Conservation (phyloP, 2,888 invertebrate genomes). For the Drosophila peninsularis region DNA sequence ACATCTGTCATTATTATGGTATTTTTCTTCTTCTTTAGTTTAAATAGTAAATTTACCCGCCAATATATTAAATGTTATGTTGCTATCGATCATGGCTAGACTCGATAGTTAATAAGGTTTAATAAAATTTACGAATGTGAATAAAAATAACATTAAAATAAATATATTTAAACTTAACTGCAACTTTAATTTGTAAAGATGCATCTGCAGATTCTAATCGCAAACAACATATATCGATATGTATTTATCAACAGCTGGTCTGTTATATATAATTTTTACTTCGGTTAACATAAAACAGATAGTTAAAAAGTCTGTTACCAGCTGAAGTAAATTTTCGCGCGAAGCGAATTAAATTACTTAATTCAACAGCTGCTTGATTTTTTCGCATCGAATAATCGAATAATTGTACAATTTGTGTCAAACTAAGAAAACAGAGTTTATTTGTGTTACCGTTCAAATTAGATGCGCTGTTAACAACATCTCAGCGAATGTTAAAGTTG, state of each 20-base stretch:
- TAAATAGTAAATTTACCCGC: neutral
- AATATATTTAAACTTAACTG: neutral
- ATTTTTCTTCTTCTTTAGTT: neutral
- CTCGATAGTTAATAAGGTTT: too few relatives aligned
- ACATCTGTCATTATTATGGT: neutral
- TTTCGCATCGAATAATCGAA: neutral
- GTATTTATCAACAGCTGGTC: conserved; percentile 18
- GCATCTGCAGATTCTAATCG: accelerated
- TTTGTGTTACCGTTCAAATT: neutral
- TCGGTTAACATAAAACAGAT: neutral
- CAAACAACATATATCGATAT: conserved; percentile 6
- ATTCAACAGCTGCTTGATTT: neutral
- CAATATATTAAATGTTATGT: neutral
- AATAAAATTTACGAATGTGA: too few relatives aligned
- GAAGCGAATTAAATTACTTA: neutral
- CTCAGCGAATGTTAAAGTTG: conserved; percentile 21
- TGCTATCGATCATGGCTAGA: neutral
- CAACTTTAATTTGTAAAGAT: neutral
- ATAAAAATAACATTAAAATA: neutral
- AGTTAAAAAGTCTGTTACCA: neutral
- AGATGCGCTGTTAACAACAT: conserved; percentile 26
- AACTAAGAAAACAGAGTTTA: neutral
- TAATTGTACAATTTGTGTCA: neutral
- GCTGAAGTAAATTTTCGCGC: neutral
- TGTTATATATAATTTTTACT: neutral